These are phyloP conservation scores for Drosophila pseudotalamancana DNA, from an alignment of 2,888 invertebrate species.

Conservation along the genomic window DNA sequence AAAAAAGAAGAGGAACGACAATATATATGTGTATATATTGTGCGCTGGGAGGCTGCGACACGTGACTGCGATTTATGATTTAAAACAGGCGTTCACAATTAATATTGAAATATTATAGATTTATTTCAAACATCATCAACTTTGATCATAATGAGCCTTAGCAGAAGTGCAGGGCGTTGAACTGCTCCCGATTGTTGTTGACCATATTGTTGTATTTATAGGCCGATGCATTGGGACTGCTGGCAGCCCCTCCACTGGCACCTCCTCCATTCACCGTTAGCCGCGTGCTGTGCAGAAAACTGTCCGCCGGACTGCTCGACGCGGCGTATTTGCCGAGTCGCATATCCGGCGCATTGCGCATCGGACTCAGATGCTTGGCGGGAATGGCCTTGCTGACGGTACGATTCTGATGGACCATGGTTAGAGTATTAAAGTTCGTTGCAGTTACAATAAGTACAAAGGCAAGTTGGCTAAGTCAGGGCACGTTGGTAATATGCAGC, in stretches of 20 bases:
- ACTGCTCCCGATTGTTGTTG: slow-evolving; percentile 81
- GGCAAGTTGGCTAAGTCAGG: slow-evolving; percentile 85
- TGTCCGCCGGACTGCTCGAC: slow-evolving; percentile 65
- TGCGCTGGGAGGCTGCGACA: no score
- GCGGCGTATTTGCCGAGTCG: slow-evolving; percentile 54
- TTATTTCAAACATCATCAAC: slow-evolving; percentile 46
- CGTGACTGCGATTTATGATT: slow-evolving; percentile 71
- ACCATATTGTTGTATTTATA: slow-evolving; percentile 82
- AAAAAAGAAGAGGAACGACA: slow-evolving; percentile 11
- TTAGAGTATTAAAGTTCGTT: slow-evolving; percentile 29
- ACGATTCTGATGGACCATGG: slow-evolving; percentile 82
- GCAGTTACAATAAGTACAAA: slow-evolving; percentile 23
- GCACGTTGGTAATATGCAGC: slow-evolving; percentile 93
- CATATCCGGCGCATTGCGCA: slow-evolving; percentile 58
- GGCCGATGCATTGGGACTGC: slow-evolving; percentile 25
- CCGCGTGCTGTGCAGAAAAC: slow-evolving; percentile 53
- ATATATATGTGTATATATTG: slow-evolving; percentile 3
- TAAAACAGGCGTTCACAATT: slow-evolving; percentile 57
- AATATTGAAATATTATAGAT: slow-evolving; percentile 54
- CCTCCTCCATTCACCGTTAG: slow-evolving; percentile 29
- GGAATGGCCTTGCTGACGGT: slow-evolving; percentile 71
- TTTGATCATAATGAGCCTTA: slow-evolving; percentile 42
- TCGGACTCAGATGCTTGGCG: slow-evolving; percentile 79
- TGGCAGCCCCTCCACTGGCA: neutral
- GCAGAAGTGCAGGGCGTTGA: slow-evolving; percentile 82